These are phyloP conservation scores for Nematolebias whitei DNA, from an alignment of 2,113 vertebrate species.

Conservation along the genomic window DNA sequence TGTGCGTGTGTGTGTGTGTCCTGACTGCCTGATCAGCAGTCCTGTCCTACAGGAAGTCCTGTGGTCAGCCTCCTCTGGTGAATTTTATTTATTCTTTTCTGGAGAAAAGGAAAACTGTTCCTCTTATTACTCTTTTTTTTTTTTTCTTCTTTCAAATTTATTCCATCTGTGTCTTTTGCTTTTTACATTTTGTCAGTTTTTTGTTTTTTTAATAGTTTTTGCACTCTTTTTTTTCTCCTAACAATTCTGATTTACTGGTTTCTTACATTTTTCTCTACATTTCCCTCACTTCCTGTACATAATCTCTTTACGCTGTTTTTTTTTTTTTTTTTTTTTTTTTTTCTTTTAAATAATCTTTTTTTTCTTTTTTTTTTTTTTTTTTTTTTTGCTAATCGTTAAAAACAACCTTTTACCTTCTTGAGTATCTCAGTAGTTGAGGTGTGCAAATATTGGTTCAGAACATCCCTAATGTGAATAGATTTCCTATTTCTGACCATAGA, in stretches of 20 bases:
- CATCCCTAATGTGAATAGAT: too few relatives aligned
- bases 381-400: not conserved
- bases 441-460: too few relatives aligned
- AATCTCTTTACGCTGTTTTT: not conserved
- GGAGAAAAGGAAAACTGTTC: slow-evolving; percentile 56
- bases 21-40: slow-evolving; percentile 75
- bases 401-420: too few relatives aligned
- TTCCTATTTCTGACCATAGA: too few relatives aligned
- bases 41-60: slow-evolving; percentile 72
- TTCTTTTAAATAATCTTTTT: too few relatives aligned
- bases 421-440: too few relatives aligned
- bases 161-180: too few relatives aligned
- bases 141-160: not conserved
- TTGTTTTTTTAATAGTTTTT: not conserved
- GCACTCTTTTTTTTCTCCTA: not conserved
- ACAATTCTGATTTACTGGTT: not conserved
- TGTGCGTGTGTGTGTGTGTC: slow-evolving; percentile 10
- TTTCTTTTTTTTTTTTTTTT: too few relatives aligned
- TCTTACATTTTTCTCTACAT: not conserved
- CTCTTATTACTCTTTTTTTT: slow-evolving; percentile 21
- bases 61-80: slow-evolving; percentile 62
- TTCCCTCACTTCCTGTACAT: not conserved
- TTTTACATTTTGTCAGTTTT: not conserved
- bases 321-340: too few relatives aligned
- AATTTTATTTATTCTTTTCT: slow-evolving; percentile 51